A percentile compares a stretch with the other conserved stretches of the same genome.
Evolutionary conservation across 1,140 invertebrate species (phyloP).

Genomic region (Dreissena rostriformis): DNA sequence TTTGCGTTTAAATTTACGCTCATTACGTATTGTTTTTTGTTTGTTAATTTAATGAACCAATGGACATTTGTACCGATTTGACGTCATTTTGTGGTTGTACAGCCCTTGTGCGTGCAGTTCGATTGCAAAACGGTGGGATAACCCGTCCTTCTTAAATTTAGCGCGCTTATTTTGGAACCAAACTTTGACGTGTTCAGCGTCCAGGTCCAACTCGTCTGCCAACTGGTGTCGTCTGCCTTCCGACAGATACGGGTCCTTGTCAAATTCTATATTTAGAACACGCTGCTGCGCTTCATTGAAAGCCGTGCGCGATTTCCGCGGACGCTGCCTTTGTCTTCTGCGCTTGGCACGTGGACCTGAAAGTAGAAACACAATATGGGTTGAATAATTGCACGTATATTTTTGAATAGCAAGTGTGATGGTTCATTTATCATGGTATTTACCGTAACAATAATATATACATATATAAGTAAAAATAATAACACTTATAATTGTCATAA

Average conservation of each 20-base stretch:
- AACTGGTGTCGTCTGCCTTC: constrained; percentile 37
- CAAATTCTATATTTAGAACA: constrained; percentile 49
- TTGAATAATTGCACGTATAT: too few relatives aligned
- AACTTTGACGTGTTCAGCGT: constrained; percentile 37
- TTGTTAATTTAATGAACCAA: too few relatives aligned
- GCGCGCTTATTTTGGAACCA: constrained; percentile 40
- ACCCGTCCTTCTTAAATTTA: constrained; percentile 22
- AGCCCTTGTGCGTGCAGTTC: constrained; percentile 32
- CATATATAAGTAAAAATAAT: too few relatives aligned
- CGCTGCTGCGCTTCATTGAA: constrained; percentile 45
- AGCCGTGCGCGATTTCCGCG: constrained; percentile 16
- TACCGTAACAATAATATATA: too few relatives aligned
- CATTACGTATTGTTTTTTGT: too few relatives aligned
- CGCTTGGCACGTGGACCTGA: constrained; percentile 37
- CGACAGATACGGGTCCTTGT: constrained; percentile 39
- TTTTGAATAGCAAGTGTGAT: too few relatives aligned
- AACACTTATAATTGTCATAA: too few relatives aligned
- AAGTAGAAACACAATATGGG: constrained; percentile 27
- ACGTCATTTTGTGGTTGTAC: constrained; percentile 38
- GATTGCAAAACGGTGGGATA: not conserved
- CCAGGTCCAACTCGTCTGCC: constrained; percentile 34
- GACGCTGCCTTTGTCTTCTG: not conserved
- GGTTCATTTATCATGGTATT: too few relatives aligned
- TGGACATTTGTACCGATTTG: not conserved
- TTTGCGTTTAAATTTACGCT: too few relatives aligned